phyloP scores from a whole-genome alignment of 2,797 vertebrate genomes.

The Pangasius krempfi region DNA sequence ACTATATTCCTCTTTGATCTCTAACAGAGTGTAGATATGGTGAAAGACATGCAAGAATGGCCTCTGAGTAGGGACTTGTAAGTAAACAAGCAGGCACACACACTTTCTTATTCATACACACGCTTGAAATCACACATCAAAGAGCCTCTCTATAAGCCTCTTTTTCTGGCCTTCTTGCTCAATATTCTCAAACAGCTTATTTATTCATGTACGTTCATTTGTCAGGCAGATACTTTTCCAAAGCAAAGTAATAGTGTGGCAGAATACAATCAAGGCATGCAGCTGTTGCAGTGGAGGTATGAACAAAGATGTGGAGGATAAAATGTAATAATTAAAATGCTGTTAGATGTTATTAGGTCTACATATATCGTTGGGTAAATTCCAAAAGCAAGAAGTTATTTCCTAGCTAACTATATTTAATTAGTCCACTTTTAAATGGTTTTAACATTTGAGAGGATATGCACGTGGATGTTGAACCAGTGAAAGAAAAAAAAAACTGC shows the following conservation, averaged over 20 bases:
- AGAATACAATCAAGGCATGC: not conserved
- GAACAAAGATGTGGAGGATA: not conserved
- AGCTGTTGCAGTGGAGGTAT: not conserved
- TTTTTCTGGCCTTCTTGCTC: slow-evolving; percentile 3
- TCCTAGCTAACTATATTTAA: not conserved
- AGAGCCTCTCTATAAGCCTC: not conserved
- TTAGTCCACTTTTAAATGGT: not conserved
- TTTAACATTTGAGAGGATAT: not conserved
- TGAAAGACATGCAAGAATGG: slow-evolving; percentile 36
- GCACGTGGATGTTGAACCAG: not conserved
- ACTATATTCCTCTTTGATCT: slow-evolving; percentile 51
- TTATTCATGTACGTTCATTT: not conserved
- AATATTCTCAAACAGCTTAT: slow-evolving; percentile 37
- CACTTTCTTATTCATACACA: not conserved
- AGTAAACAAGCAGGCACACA: slow-evolving; percentile 23
- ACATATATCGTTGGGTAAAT: not conserved
- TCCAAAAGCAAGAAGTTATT: not conserved
- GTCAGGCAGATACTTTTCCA: not conserved
- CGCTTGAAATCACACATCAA: slow-evolving; percentile 15
- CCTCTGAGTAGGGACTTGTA: slow-evolving; percentile 9
- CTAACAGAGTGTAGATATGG: slow-evolving; percentile 24
- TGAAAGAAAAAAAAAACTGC: not conserved
- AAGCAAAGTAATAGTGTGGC: slow-evolving; percentile 4
- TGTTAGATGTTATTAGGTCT: not conserved
- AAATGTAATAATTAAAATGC: slow-evolving; percentile 18